These are phyloP conservation scores for Mimas tiliae DNA, from an alignment of 2,888 invertebrate species.

Conservation along the genomic window DNA sequence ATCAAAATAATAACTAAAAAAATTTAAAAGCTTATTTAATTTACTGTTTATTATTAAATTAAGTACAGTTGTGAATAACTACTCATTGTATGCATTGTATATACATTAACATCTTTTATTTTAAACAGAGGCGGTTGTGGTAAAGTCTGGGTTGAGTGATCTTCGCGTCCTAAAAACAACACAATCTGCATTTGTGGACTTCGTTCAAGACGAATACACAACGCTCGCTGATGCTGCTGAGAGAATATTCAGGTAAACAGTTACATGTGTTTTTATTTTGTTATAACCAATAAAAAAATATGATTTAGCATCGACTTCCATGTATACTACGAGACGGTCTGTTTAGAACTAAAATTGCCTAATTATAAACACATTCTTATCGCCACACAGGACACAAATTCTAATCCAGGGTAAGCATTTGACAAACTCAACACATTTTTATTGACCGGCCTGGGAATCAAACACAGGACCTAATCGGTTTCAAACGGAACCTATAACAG, in stretches of 20 bases:
- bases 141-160: constrained; percentile 88
- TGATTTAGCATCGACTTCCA: not conserved
- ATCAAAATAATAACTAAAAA: not conserved
- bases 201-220: constrained; percentile 91
- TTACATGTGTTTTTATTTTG: not conserved
- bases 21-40: not conserved
- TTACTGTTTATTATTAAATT: not conserved
- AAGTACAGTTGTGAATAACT: not conserved
- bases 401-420: too few relatives aligned
- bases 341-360: not conserved
- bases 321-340: too few relatives aligned
- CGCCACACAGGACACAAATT: too few relatives aligned
- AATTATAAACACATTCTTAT: too few relatives aligned
- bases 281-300: not conserved
- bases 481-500: too few relatives aligned
- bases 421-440: too few relatives aligned
- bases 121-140: constrained; percentile 78
- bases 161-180: constrained; percentile 92
- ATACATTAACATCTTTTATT: constrained; percentile 21
- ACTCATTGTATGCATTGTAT: too few relatives aligned
- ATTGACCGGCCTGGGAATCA: too few relatives aligned
- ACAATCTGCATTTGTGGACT: constrained; percentile 91
- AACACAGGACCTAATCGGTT: too few relatives aligned
- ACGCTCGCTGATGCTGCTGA: constrained; percentile 90
- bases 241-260: constrained; percentile 85